Evolutionary conservation across 1,140 invertebrate species (phyloP).

Genomic region (Phocides pigmalion): DNA sequence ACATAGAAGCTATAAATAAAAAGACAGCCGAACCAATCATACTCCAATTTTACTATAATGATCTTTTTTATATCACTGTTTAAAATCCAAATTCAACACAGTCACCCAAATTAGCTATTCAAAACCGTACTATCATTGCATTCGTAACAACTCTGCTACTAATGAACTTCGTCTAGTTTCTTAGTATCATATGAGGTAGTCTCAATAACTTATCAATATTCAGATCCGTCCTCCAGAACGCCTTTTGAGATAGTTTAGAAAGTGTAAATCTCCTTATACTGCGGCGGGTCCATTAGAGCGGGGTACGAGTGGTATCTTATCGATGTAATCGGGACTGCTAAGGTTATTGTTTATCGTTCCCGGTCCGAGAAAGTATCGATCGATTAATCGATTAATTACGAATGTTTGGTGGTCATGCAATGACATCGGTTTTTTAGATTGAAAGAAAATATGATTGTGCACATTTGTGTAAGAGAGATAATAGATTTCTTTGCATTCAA

Average conservation of each 20-base stretch:
- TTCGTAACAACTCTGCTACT: slow-evolving; percentile 21
- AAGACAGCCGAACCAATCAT: too few relatives aligned
- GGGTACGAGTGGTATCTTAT: slow-evolving; percentile 71
- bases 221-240: slow-evolving; percentile 66
- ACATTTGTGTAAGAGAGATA: too few relatives aligned
- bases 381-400: slow-evolving; percentile 74
- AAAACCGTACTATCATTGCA: slow-evolving; percentile 12
- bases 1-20: too few relatives aligned
- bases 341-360: slow-evolving; percentile 78
- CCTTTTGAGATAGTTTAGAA: slow-evolving; percentile 76
- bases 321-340: slow-evolving; percentile 70
- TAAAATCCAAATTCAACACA: neutral
- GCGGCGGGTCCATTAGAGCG: slow-evolving; percentile 72
- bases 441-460: neutral
- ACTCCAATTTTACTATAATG: too few relatives aligned
- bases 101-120: slow-evolving; percentile 14
- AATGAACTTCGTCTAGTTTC: slow-evolving; percentile 27
- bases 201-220: slow-evolving; percentile 65
- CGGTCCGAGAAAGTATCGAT: slow-evolving; percentile 73
- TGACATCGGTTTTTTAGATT: slow-evolving; percentile 59
- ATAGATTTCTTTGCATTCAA: too few relatives aligned
- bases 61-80: neutral
- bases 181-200: slow-evolving; percentile 30
- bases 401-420: slow-evolving; percentile 59
- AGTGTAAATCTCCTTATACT: slow-evolving; percentile 77